Conservation (phyloP, 1,140 invertebrate genomes). For the Aphidius ervi region DNA sequence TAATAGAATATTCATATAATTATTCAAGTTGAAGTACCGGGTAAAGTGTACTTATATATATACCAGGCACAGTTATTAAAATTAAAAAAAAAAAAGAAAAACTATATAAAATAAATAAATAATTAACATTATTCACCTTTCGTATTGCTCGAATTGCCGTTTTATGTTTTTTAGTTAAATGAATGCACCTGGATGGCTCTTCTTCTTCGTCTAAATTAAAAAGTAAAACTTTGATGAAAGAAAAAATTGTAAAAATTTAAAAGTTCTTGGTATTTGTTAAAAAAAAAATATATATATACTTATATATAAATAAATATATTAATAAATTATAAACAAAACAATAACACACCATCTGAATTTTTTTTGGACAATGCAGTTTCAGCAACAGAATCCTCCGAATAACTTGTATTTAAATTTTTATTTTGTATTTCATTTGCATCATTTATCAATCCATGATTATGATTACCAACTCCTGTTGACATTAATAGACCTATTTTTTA, state of each 20-base stretch:
- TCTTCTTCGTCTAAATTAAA: conserved; percentile 67
- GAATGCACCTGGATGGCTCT: conserved; percentile 71
- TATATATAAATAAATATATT: neutral
- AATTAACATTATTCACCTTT: conserved; percentile 66
- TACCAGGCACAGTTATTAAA: too few relatives aligned
- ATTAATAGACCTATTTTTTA: conserved; percentile 28
- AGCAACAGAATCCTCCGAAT: conserved; percentile 72
- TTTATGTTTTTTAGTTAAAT: conserved; percentile 82
- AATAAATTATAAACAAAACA: conserved; percentile 14
- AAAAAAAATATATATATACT: neutral
- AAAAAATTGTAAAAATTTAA: conserved; percentile 1
- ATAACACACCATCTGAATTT: conserved; percentile 75
- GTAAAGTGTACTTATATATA: too few relatives aligned
- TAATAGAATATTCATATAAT: too few relatives aligned
- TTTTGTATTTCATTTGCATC: conserved; percentile 39
- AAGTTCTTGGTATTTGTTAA: neutral
- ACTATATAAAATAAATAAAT: conserved; percentile 70
- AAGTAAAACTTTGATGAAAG: neutral
- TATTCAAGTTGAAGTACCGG: too few relatives aligned
- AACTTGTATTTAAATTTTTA: conserved; percentile 61
- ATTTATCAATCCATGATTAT: conserved; percentile 33
- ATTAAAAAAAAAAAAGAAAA: too few relatives aligned
- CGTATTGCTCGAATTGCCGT: conserved; percentile 87
- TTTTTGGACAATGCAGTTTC: conserved; percentile 73
- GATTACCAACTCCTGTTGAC: conserved; percentile 32